Evolutionary conservation across 2,113 vertebrate species (phyloP).

Genomic region (Siniperca knerii): DNA sequence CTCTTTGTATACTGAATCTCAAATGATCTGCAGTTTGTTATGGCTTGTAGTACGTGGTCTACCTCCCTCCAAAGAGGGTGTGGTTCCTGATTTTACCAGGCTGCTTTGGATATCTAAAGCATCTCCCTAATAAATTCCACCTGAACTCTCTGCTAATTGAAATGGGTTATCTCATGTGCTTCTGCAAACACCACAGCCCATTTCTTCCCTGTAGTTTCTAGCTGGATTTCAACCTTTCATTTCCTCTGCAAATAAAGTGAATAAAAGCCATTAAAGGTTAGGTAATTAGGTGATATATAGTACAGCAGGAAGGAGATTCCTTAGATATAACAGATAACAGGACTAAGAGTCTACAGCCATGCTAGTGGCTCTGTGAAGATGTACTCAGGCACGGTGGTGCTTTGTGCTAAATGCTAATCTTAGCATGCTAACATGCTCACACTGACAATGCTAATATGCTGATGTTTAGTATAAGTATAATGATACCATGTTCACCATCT

Average conservation of each 20-base stretch:
- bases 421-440: background rate
- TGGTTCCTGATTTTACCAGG: background rate
- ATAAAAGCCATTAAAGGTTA: background rate
- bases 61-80: background rate
- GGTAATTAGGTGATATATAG: background rate
- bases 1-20: slow-evolving; percentile 17
- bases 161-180: slow-evolving; percentile 8
- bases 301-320: background rate
- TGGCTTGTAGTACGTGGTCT: background rate
- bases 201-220: slow-evolving; percentile 18
- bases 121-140: slow-evolving; percentile 12
- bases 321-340: background rate
- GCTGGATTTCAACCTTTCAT: slow-evolving; percentile 25
- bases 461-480: too few species aligned
- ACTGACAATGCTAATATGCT: background rate
- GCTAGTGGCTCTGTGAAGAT: background rate
- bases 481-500: too few species aligned
- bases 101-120: slow-evolving; percentile 8
- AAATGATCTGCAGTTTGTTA: slow-evolving; percentile 29
- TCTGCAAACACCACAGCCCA: slow-evolving; percentile 22
- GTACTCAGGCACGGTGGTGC: background rate
- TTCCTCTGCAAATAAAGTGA: slow-evolving; percentile 28
- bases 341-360: background rate
- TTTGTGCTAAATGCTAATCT: background rate
- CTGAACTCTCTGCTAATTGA: slow-evolving; percentile 17